phyloP scores from a whole-genome alignment of 2,888 invertebrate species.

The Platycheirus albimanus region DNA sequence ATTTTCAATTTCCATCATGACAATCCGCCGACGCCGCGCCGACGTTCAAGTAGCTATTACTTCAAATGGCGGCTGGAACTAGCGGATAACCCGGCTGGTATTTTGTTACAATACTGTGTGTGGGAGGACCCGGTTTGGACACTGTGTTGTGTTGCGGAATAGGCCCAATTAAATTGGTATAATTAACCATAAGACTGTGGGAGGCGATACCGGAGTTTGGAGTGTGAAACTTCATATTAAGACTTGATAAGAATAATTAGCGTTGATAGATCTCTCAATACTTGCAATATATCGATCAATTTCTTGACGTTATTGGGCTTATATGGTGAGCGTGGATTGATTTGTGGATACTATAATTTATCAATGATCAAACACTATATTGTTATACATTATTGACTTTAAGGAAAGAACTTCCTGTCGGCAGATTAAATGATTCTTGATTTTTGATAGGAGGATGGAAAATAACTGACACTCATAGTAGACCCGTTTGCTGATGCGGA shows the following conservation, averaged over 20 bases:
- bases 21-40: too few species aligned
- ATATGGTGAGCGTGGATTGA: constrained; percentile 36
- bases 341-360: constrained; percentile 40
- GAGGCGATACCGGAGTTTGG: constrained; percentile 48
- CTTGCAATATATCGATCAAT: constrained; percentile 48
- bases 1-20: constrained; percentile 41
- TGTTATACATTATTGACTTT: not conserved
- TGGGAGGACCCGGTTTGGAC: constrained; percentile 33
- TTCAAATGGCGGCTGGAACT: too few species aligned
- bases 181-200: constrained; percentile 38
- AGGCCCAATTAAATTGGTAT: constrained; percentile 44
- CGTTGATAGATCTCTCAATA: constrained; percentile 37
- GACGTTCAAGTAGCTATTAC: too few species aligned
- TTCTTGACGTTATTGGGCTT: constrained; percentile 52
- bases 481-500: too few species aligned
- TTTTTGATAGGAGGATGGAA: too few species aligned
- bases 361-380: constrained; percentile 20
- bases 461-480: too few species aligned
- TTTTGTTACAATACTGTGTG: not conserved
- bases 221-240: constrained; percentile 35
- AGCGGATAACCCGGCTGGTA: not conserved
- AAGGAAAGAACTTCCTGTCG: too few species aligned
- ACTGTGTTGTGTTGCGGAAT: not conserved
- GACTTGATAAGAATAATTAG: constrained; percentile 45
- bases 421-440: too few species aligned